These are phyloP conservation scores for Agelastica alni DNA, from an alignment of 2,888 invertebrate genomes.

Conservation along the genomic window DNA sequence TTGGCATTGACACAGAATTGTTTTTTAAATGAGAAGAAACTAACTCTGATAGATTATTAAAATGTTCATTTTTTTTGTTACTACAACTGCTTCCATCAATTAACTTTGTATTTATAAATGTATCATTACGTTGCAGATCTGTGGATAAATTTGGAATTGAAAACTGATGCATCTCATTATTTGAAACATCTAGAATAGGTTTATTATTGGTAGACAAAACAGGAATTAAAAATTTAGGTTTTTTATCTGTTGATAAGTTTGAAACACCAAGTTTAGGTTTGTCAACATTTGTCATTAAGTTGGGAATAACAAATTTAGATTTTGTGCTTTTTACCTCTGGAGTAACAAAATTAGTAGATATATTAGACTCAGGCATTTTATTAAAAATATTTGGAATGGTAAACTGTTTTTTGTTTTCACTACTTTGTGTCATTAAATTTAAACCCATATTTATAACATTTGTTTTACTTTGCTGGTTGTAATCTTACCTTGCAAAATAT, in stretches of 20 bases:
- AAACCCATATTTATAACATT: conserved; percentile 8
- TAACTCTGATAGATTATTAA: conserved; percentile 37
- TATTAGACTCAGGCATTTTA: conserved; percentile 3
- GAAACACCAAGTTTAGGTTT: conserved; percentile 17
- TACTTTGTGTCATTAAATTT: conserved; percentile 8
- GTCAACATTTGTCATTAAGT: conserved; percentile 16
- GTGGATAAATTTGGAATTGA: background rate
- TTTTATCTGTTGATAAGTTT: background rate
- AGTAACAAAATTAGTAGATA: background rate
- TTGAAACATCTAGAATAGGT: background rate
- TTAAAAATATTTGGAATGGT: conserved; percentile 28
- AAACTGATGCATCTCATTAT: background rate
- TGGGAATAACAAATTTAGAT: conserved; percentile 28
- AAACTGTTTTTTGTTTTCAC: conserved; percentile 19
- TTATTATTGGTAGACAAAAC: conserved; percentile 1
- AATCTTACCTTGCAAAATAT: conserved; percentile 60
- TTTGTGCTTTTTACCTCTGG: background rate
- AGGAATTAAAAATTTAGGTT: conserved; percentile 1
- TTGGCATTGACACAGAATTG: conserved; percentile 11
- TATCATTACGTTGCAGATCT: background rate
- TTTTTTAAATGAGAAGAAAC: conserved; percentile 41
- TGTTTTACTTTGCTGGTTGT: conserved; percentile 32
- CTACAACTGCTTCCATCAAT: no score
- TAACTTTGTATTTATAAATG: background rate
- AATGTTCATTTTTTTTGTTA: conserved; percentile 23